Base-by-base conservation (phyloP, 2,888 invertebrate species). In the Oscheius myriophilus region DNA sequence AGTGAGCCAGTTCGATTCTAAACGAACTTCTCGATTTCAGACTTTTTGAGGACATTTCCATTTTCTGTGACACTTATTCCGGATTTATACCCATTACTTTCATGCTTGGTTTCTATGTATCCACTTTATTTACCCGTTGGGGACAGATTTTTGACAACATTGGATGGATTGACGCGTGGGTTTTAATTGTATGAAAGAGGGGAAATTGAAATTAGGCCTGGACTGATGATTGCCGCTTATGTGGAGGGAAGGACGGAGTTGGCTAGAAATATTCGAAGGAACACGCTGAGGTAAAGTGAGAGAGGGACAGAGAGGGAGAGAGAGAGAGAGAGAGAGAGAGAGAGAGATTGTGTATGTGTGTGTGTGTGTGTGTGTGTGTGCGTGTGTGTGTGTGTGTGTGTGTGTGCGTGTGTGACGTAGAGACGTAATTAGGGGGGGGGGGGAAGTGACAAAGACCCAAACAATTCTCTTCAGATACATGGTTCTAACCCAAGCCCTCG, bases 101-200 rank as follows among this genome's bases (percentile, higher is more conserved):
- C 61, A 82, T 83, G 80, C 78, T 84, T 21, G 85, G 85, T 16
- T 85, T 85, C 71, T 85, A 83, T 67, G 85, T 85, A 1, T 80
- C 82, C 3, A 78, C 82, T 2, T 84, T 85, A 6, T 85, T 82
- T 67, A 75, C 69, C 1, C 65, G 80, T 1, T 80, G 80, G 80
- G 75, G 76, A 74, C 73, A 78, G 16, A 79, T 84, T 23, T 84
- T 85, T 70, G 79, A 78, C 46, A 85, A 85, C 64, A 73, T 85
- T 23, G 85, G 85, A 51, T 85, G 85, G 85, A 82, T 85, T 46
- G 85, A 85, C 70, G 81, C 82, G 83, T 83, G 49, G 33, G 75
- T 26, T 70, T 12, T 16, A 46, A 12, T 45, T 21, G 23, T 6
- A n/a, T 18, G 11, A 3, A n/a, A n/a, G n/a, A n/a, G n/a, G n/a